Conservation (phyloP, 2,113 vertebrate genomes). For the Pollachius pollachius region DNA sequence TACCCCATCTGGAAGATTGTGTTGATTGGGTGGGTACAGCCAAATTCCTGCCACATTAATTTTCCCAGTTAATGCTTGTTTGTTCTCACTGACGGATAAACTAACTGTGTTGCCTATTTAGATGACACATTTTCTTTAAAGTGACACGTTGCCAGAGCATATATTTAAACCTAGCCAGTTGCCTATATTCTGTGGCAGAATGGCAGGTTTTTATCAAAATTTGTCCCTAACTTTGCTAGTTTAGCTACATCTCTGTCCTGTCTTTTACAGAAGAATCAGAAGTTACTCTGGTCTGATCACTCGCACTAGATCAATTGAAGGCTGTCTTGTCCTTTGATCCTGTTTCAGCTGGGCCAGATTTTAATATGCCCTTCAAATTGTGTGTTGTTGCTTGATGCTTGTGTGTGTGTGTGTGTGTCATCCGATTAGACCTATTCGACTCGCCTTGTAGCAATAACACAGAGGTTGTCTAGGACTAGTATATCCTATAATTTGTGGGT, state of each 20-base stretch:
- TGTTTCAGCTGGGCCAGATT: not conserved
- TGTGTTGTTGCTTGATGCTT: not conserved
- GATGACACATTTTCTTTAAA: not conserved
- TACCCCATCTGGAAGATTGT: not conserved
- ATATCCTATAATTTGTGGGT: constrained; percentile 4
- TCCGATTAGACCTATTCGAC: not conserved
- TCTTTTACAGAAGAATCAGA: not conserved
- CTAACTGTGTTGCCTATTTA: not conserved
- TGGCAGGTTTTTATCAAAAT: not conserved
- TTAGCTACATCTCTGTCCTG: not conserved
- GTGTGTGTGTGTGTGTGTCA: not conserved
- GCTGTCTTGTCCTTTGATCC: not conserved
- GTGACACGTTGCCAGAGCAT: not conserved
- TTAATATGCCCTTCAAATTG: not conserved
- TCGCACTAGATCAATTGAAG: not conserved
- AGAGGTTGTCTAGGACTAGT: not conserved
- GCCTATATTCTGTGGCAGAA: not conserved
- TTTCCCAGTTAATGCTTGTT: not conserved
- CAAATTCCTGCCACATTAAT: not conserved
- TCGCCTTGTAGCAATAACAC: not conserved
- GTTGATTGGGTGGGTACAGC: not conserved
- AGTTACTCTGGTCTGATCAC: not conserved
- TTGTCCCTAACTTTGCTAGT: not conserved
- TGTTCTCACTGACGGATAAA: not conserved
- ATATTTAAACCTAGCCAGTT: not conserved